Base-by-base conservation (phyloP, 2,888 invertebrate species). In the Cremastobaeus sp. region DNA sequence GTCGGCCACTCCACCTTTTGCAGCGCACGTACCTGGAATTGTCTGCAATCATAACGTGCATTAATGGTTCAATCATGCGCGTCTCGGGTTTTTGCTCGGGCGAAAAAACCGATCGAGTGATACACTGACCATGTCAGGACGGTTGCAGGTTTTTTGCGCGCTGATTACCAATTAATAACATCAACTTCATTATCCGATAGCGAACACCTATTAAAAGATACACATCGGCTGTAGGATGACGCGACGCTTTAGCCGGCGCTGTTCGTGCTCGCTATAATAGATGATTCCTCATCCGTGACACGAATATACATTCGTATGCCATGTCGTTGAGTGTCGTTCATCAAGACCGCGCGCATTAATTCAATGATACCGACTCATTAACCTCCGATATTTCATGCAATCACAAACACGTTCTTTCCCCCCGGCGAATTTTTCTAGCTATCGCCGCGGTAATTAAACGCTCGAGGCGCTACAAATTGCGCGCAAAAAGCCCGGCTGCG, bases 261-360 rank as follows among this genome's bases (percentile, higher is more conserved):
- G 41, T 48, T 50, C 72, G 41, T 41, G 59, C 32, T 14, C 59
- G 30, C 43, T 54, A 39, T 66, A 66, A 66, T 72, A 66, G 45
- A 66, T 66, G 60, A 66, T 73, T 55, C 35, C 73, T 66, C 73
- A 68, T 68, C 66, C 73, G 66, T 62, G 66, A 73, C 73, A 55
- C 55, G 59, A n/a, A n/a, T 72, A 45, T 65, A 37, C 17, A 45
- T 52, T 64, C 64, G 45, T 17, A 28, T 25, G 65, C 45, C 59
- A 34, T 71, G 59, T 65, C 50, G 34, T 45, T 69, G 45, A 52
- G 45, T 52, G 52, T 32, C 55, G 28, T 39, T 60, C 54, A 43
- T 41, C 48, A 59, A 72, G 59, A 43, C 41, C 59, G 15, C 32
- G 15, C 11, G 12, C 41, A 59, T 60, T 60, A 47, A 59, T 60